A percentile compares a stretch with the other conserved stretches of the same genome.
Conservation (phyloP, 1,140 invertebrate species). For the Periplaneta americana region DNA sequence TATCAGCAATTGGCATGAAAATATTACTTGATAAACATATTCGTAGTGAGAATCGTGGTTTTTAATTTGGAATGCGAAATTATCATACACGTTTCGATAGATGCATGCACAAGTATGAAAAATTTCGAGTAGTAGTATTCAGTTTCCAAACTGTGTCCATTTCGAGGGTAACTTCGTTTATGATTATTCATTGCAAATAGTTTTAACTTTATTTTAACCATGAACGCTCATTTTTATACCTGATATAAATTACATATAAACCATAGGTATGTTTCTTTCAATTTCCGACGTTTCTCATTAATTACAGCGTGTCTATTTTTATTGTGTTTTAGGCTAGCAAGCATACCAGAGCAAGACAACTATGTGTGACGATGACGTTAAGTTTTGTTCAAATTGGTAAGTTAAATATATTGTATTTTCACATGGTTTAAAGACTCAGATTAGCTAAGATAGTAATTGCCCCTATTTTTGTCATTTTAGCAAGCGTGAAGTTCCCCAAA, state of each 20-base stretch:
- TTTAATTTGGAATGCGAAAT: background rate
- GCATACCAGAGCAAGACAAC: background rate
- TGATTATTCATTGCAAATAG: background rate
- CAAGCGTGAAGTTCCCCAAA: constrained; percentile 36
- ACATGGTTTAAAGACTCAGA: background rate
- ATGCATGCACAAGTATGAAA: background rate
- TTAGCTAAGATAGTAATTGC: background rate
- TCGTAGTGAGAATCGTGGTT: too few relatives aligned
- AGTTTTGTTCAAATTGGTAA: constrained; percentile 7
- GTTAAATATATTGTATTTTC: background rate
- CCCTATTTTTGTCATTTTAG: constrained; percentile 27
- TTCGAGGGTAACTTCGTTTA: background rate
- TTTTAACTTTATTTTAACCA: background rate
- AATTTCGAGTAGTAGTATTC: background rate
- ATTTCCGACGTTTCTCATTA: background rate
- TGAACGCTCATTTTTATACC: background rate
- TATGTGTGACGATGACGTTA: background rate
- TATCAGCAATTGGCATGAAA: too few relatives aligned
- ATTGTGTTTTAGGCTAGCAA: background rate
- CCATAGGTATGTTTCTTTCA: background rate
- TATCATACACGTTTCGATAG: background rate
- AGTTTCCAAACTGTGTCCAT: background rate
- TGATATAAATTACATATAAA: background rate
- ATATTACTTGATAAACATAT: too few relatives aligned
- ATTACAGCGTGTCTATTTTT: background rate